Evolutionary conservation across 2,888 invertebrate genomes (phyloP).

Genomic region (Tachina fera): DNA sequence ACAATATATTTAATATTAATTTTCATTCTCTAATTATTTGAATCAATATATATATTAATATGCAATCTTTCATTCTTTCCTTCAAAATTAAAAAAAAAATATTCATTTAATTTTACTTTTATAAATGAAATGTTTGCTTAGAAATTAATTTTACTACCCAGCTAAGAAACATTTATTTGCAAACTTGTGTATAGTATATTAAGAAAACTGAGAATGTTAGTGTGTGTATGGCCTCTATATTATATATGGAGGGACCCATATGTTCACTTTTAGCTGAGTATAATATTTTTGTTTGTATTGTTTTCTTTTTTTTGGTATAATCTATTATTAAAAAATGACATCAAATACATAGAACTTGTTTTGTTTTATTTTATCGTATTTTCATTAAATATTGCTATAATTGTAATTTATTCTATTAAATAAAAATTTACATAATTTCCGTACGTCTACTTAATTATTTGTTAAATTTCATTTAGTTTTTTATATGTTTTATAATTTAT

Average conservation of each 20-base stretch:
- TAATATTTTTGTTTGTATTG: neutral
- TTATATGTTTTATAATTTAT: slow-evolving; percentile 55
- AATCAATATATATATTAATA: neutral
- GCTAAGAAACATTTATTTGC: neutral
- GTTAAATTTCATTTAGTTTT: slow-evolving; percentile 10
- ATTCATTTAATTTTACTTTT: slow-evolving; percentile 14
- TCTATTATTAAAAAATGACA: slow-evolving; percentile 50
- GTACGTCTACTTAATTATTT: slow-evolving; percentile 47
- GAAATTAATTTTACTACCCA: neutral
- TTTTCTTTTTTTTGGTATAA: neutral
- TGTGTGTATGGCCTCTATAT: neutral
- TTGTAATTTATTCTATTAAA: slow-evolving; percentile 36
- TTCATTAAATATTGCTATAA: slow-evolving; percentile 60
- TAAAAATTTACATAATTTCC: slow-evolving; percentile 62
- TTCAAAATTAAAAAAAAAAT: neutral
- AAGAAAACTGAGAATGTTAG: neutral
- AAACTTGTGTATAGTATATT: neutral
- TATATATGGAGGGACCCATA: neutral
- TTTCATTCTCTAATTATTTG: neutral
- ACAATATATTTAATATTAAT: slow-evolving; percentile 23
- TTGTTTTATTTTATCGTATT: slow-evolving; percentile 1
- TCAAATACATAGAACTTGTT: slow-evolving; percentile 60
- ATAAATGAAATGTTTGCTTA: slow-evolving; percentile 7
- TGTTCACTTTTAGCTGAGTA: neutral
- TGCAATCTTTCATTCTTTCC: slow-evolving; percentile 4